phyloP scores from a whole-genome alignment of 2,113 vertebrate genomes.

The cat (Felis catus) region F.catus_Fca126_mat1.0 CM031419.1:186513001-186513500 shows the following conservation, averaged over 20 bases:
- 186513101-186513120: conserved; percentile 85
- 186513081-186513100: conserved; percentile 86
- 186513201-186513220: neutral
- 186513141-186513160: neutral
- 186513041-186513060: conserved; percentile 82
- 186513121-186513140: conserved; percentile 85
- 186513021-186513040: conserved; percentile 83
- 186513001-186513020: conserved; percentile 90
- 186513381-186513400: too few relatives aligned
- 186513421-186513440: too few relatives aligned
- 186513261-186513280: neutral
- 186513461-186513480: too few relatives aligned
- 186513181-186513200: neutral
- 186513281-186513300: neutral
- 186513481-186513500: too few relatives aligned
- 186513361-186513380: too few relatives aligned
- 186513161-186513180: neutral
- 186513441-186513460: too few relatives aligned
- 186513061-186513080: conserved; percentile 87
- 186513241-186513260: neutral
- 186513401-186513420: too few relatives aligned
- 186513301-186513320: neutral
- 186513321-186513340: neutral
- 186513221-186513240: neutral
- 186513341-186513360: too few relatives aligned